phyloP scores from a whole-genome alignment of 2,797 vertebrate genomes.

The Agapornis canus region DNA sequence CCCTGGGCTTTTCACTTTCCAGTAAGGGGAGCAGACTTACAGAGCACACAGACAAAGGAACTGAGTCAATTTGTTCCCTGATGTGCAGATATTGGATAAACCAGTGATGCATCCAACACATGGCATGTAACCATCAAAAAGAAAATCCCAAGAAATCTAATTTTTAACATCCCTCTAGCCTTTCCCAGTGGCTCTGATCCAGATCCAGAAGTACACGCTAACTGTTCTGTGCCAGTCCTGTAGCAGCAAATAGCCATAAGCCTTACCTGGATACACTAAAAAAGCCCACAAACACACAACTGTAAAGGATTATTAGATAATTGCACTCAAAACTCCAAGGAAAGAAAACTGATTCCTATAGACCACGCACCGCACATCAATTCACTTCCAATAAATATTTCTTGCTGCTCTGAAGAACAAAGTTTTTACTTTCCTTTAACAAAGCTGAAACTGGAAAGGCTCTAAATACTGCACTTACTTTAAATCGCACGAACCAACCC shows the following conservation, averaged over 20 bases:
- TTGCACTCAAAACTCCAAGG: not conserved
- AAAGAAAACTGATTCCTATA: not conserved
- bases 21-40: not conserved
- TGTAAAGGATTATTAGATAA: not conserved
- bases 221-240: not conserved
- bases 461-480: not conserved
- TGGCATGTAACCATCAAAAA: not conserved
- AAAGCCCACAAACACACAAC: accelerated
- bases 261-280: not conserved
- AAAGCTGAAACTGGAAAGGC: not conserved
- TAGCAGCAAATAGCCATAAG: not conserved
- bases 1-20: not conserved
- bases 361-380: not conserved
- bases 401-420: not conserved
- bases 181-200: not conserved
- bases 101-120: not conserved
- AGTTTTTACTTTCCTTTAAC: not conserved
- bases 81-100: not conserved
- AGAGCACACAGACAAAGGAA: not conserved
- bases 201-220: not conserved
- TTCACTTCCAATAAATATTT: not conserved
- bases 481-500: not conserved
- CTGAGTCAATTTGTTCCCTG: not conserved
- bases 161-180: not conserved
- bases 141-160: not conserved